phyloP scores from a whole-genome alignment of 2,888 invertebrate species.

The Nowickia ferox region DNA sequence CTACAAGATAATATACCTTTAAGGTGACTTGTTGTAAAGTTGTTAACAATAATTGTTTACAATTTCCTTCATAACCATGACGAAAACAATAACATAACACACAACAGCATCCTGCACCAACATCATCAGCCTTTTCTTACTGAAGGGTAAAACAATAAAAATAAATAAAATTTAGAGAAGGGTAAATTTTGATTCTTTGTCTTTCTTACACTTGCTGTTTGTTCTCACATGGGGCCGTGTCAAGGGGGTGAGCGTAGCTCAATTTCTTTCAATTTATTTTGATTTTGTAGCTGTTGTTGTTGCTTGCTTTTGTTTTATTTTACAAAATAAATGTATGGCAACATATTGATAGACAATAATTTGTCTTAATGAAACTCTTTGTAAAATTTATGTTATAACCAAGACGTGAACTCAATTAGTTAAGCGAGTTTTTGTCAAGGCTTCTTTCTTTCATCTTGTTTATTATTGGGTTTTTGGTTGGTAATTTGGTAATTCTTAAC shows the following conservation, averaged over 20 bases:
- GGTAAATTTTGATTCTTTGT: constrained; percentile 50
- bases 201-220: constrained; percentile 18
- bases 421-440: constrained; percentile 39
- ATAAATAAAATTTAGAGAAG: constrained; percentile 55
- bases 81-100: constrained; percentile 58
- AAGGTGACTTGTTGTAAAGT: constrained; percentile 68
- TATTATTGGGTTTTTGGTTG: constrained; percentile 55
- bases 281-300: not conserved
- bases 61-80: constrained; percentile 68
- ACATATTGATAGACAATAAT: constrained; percentile 84
- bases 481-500: constrained; percentile 29
- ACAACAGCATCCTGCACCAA: constrained; percentile 57
- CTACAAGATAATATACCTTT: constrained; percentile 69
- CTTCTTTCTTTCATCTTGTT: constrained; percentile 42
- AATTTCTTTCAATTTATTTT: constrained; percentile 26
- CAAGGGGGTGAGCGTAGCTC: not conserved
- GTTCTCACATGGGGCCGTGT: not conserved
- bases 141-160: constrained; percentile 60
- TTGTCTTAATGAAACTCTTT: constrained; percentile 83
- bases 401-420: constrained; percentile 77
- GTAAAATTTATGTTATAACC: constrained; percentile 82
- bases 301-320: constrained; percentile 40
- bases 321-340: constrained; percentile 74
- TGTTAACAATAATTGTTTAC: constrained; percentile 71
- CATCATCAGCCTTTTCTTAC: constrained; percentile 35